Base-by-base conservation (phyloP, 2,113 vertebrate species). In the Hystrix brachyura region DNA sequence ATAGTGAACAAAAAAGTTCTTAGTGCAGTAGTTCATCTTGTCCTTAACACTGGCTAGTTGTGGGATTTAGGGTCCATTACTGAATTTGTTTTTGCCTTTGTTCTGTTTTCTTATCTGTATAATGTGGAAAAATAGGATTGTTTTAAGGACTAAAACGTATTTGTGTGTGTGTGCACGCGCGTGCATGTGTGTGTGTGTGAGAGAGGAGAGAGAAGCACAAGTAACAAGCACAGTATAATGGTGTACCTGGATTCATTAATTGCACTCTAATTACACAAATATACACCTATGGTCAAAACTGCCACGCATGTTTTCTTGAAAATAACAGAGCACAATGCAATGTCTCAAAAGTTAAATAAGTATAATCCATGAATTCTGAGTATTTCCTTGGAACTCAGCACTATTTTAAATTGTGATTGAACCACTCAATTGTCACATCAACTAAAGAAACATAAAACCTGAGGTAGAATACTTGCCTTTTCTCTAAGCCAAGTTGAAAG, bases 231-330 rank as follows among this genome's bases (percentile, higher is more conserved):
- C 43, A 81, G 6, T 48, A 25, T 25, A 34, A 59, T 17, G 15
- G 27, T 6, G 43, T 78, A 11, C 18, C 67, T 85, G 3, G 5
- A 67, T 32, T 69, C 79, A 87, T 76, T 91, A 27, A 82, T 94
- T 60, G 78, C 55, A 96, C 71, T 64, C 48, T 62, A 32, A 84
- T 87, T 51, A 74, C 34, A 65, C 15, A 65, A n/a, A 72, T 29
- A 51, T 14, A 79, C 0, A 19, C 29, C 5, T 97, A 96, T 97
- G 53, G 67, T 86, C 21, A 78, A 72, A 96, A 93, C 43, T 81
- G 81, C 95, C 69, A 83, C 85, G 79, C 79, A 76, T 89, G 13
- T 65, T 62, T 53, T 94, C 95, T 95, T 97, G 51, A 96, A 95
- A 72, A 67, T 29, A 90, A 64, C 32, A 86, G 79, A 69, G 32